Conservation (phyloP, 2,113 vertebrate genomes). For the Lathamus discolor region DNA sequence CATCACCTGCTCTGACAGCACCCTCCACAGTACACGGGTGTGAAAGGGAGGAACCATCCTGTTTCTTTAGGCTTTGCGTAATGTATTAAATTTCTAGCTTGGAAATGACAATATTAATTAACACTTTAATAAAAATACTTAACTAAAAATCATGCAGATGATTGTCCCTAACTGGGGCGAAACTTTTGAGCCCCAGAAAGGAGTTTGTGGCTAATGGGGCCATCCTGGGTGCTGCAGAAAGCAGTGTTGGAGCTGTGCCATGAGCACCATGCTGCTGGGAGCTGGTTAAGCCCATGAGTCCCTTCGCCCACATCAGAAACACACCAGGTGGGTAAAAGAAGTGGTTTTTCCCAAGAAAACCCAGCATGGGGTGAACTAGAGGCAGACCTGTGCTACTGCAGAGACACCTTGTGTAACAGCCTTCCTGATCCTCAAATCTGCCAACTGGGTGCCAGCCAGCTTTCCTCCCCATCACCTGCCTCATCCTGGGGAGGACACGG, state of each 20-base stretch:
- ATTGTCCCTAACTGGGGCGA: not conserved
- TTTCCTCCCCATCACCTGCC: not conserved
- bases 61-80: not conserved
- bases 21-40: fast-evolving
- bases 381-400: not conserved
- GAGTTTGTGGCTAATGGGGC: not conserved
- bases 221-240: not conserved
- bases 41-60: not conserved
- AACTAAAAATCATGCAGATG: not conserved
- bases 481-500: fast-evolving
- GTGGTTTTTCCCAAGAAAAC: not conserved
- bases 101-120: not conserved
- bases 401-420: not conserved
- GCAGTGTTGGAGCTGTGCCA: not conserved
- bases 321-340: not conserved
- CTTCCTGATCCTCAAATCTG: not conserved
- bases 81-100: not conserved
- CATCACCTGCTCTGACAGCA: not conserved
- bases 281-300: not conserved
- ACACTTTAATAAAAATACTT: not conserved
- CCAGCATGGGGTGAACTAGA: not conserved
- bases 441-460: not conserved
- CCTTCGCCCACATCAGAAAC: not conserved
- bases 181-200: not conserved
- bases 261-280: not conserved